Evolutionary conservation across 2,113 vertebrate genomes (phyloP).

Genomic region (Spermophilus dauricus): DNA sequence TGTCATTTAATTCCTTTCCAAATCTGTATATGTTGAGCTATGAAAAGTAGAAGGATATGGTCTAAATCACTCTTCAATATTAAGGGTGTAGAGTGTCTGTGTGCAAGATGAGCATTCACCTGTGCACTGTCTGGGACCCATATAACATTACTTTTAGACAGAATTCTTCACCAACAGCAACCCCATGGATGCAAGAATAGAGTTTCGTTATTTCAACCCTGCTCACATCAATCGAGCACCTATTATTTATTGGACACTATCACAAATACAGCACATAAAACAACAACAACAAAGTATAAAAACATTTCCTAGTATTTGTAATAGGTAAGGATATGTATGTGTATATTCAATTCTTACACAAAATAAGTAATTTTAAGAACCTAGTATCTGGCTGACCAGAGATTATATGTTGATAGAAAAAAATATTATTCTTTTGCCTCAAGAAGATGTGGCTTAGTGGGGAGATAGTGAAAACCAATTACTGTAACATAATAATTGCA

Average conservation of each 20-base stretch:
- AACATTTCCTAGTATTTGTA: background rate
- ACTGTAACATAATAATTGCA: background rate
- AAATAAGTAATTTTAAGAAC: background rate
- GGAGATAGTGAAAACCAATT: background rate
- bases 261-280: background rate
- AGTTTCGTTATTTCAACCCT: background rate
- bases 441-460: background rate
- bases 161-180: background rate
- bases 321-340: background rate
- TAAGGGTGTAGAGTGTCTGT: background rate
- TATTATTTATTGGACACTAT: background rate
- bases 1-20: background rate
- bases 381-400: background rate
- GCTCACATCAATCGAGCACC: background rate
- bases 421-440: background rate
- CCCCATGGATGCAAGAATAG: background rate
- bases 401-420: background rate
- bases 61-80: background rate
- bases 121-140: background rate
- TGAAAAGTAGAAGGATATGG: background rate
- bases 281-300: background rate
- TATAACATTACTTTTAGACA: background rate
- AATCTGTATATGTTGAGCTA: background rate
- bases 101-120: background rate
- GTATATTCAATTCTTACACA: background rate